phyloP scores from a whole-genome alignment of 2,888 invertebrate species.

The Trachelus troglodyta region DNA sequence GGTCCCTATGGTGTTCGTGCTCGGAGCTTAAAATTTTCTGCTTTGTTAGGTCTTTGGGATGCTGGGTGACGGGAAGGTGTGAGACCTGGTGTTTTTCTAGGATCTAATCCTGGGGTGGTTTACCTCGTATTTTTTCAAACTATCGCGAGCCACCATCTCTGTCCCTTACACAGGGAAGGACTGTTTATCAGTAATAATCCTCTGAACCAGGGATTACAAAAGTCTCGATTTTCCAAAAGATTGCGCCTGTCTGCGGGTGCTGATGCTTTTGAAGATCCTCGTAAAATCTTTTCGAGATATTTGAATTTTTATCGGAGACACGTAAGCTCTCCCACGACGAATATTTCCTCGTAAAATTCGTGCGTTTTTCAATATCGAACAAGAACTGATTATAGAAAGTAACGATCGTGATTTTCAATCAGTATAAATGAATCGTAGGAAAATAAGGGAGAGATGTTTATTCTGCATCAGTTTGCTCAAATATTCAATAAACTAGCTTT shows the following conservation, averaged over 20 bases:
- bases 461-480: slow-evolving; percentile 25
- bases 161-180: slow-evolving; percentile 19
- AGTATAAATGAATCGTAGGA: background rate
- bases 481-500: slow-evolving; percentile 24
- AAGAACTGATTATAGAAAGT: background rate
- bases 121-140: slow-evolving; percentile 24
- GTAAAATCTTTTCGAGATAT: background rate
- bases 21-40: slow-evolving; percentile 36
- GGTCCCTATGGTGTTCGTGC: slow-evolving; percentile 19
- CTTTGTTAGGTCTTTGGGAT: slow-evolving; percentile 23
- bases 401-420: background rate
- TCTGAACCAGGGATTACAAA: slow-evolving; percentile 42
- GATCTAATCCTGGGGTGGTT: slow-evolving; percentile 35
- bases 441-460: background rate
- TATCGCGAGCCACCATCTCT: slow-evolving; percentile 32
- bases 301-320: background rate
- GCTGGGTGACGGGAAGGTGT: slow-evolving; percentile 21
- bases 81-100: slow-evolving; percentile 38
- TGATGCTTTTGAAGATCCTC: background rate
- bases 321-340: background rate
- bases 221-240: slow-evolving; percentile 50
- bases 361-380: background rate
- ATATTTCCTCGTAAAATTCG: background rate
- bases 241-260: slow-evolving; percentile 26
- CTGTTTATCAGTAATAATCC: slow-evolving; percentile 53